These are phyloP conservation scores for Hapalemur alaotrensis DNA, from an alignment of 2,797 vertebrate genomes.

Conservation along the genomic window DNA sequence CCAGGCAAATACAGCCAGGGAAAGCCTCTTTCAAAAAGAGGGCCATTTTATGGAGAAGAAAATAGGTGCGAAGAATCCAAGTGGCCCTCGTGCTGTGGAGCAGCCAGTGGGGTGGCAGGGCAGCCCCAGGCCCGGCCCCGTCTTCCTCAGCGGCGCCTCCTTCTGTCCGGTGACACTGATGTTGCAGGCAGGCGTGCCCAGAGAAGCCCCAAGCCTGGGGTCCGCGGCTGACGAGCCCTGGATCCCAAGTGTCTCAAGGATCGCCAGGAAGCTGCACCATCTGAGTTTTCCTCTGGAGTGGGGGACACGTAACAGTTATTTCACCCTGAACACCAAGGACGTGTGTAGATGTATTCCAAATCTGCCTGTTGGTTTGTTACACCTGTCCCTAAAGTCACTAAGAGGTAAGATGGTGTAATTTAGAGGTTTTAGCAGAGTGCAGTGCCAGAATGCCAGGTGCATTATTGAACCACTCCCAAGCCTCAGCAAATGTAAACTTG, in stretches of 20 bases:
- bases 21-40: background rate
- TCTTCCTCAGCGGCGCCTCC: too few relatives aligned
- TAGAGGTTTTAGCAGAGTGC: background rate
- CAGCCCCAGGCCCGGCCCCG: fast-evolving
- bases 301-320: background rate
- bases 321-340: background rate
- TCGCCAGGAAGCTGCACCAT: fast-evolving
- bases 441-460: background rate
- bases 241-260: background rate
- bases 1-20: background rate
- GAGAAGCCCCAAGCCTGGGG: background rate
- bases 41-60: background rate
- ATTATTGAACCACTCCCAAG: background rate
- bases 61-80: background rate
- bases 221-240: background rate
- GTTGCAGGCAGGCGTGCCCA: background rate
- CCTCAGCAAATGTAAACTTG: background rate
- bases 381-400: background rate
- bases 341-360: background rate
- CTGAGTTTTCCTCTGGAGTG: background rate
- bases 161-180: background rate
- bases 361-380: background rate
- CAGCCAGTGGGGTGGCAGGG: background rate
- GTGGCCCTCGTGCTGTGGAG: background rate
- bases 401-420: background rate